Conservation (phyloP, 1,140 invertebrate genomes). For the Venustaconcha ellipsiformis region DNA sequence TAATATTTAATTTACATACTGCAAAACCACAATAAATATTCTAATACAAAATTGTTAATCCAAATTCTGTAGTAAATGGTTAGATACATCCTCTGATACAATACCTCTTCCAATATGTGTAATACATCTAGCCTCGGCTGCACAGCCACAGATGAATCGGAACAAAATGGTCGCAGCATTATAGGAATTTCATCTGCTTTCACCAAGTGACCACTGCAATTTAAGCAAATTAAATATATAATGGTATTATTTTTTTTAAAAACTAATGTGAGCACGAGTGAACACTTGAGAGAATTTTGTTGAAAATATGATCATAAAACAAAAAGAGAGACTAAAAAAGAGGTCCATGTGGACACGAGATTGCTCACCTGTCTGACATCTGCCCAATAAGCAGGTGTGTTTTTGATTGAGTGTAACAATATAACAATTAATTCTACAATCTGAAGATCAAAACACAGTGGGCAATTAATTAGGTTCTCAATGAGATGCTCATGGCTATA, state of each 20-base stretch:
- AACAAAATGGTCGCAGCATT: constrained; percentile 55
- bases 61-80: neutral
- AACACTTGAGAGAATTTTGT: neutral
- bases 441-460: too few relatives aligned
- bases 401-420: too few relatives aligned
- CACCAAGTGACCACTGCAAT: constrained; percentile 50
- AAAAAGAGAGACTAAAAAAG: neutral
- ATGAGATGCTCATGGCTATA: too few relatives aligned
- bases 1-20: neutral
- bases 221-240: neutral
- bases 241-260: neutral
- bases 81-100: neutral
- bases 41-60: neutral
- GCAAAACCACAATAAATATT: neutral
- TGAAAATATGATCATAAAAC: neutral
- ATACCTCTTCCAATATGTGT: constrained; percentile 58
- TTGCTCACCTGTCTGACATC: too few relatives aligned
- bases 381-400: too few relatives aligned
- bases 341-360: too few relatives aligned
- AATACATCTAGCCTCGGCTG: constrained; percentile 55
- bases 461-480: too few relatives aligned
- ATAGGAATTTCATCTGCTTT: constrained; percentile 48
- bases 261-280: neutral
- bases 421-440: too few relatives aligned
- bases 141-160: constrained; percentile 50